Conservation (phyloP, 2,888 invertebrate species). For the Uloborus plumipes region DNA sequence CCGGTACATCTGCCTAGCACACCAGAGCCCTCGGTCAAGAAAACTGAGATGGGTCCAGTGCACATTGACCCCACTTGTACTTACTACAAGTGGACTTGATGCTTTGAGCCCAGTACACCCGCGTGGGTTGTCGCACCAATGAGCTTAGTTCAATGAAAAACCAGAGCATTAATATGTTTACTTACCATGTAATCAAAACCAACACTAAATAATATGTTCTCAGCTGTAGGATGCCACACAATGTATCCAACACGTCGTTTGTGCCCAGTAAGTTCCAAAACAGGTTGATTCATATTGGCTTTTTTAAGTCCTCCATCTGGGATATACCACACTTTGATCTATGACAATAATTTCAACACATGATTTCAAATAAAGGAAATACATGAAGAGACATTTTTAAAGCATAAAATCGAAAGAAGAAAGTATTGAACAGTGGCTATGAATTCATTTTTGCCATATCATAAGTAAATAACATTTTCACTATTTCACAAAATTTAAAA, state of each 20-base stretch:
- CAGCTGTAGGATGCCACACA: conserved; percentile 96
- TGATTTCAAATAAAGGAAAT: neutral
- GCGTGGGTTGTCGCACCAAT: no score
- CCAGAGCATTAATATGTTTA: neutral
- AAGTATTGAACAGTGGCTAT: no score
- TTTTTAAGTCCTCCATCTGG: conserved; percentile 73
- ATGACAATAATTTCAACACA: conserved; percentile 15
- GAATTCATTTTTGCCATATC: no score
- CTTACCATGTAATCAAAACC: conserved; percentile 75
- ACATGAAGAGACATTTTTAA: neutral
- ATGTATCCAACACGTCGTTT: conserved; percentile 92
- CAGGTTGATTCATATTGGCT: conserved; percentile 87
- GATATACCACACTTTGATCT: conserved; percentile 71
- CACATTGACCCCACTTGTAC: no score
- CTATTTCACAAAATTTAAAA: no score
- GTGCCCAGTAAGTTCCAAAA: conserved; percentile 92
- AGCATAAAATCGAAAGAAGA: neutral
- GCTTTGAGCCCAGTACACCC: no score
- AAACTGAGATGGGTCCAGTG: no score
- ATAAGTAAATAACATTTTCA: no score
- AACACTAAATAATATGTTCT: conserved; percentile 93
- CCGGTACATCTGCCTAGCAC: no score
- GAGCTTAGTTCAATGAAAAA: no score
- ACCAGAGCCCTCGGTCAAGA: no score
- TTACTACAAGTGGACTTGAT: no score